Percentiles rank a stretch among this genome's conserved stretches.
Conservation (phyloP, 2,113 vertebrate genomes). For the Calidris pugnax region DNA sequence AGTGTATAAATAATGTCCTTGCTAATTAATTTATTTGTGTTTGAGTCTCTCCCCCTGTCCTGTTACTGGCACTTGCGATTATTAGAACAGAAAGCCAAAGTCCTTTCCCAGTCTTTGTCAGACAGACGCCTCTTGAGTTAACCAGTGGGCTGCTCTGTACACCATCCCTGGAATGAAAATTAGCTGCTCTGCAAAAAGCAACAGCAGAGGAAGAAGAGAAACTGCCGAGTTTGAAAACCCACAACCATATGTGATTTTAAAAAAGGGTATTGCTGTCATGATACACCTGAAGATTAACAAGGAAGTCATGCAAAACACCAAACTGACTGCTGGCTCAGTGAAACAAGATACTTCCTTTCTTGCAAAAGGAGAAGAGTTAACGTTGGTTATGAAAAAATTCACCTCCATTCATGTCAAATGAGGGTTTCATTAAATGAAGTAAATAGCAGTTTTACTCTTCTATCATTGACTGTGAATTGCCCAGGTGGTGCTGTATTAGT, state of each 20-base stretch:
- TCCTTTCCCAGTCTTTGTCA: constrained; percentile 32
- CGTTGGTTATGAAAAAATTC: neutral
- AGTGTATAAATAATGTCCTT: constrained; percentile 65
- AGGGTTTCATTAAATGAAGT: neutral
- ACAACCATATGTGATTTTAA: neutral
- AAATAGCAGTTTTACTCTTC: neutral
- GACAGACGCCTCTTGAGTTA: neutral
- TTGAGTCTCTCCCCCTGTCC: neutral
- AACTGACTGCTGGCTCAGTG: neutral
- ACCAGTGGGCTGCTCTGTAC: neutral
- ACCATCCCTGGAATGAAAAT: constrained; percentile 9
- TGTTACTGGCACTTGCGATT: constrained; percentile 15
- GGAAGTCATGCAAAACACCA: neutral
- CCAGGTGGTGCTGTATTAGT: too few relatives aligned
- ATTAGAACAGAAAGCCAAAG: constrained; percentile 19
- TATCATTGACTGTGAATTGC: neutral
- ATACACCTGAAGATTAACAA: neutral
- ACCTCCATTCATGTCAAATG: neutral
- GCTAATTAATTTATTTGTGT: constrained; percentile 67
- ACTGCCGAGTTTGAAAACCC: neutral
- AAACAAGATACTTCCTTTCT: neutral
- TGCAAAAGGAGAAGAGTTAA: neutral
- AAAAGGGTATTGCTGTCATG: neutral
- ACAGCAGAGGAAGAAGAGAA: neutral
- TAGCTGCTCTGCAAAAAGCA: neutral